A percentile compares a stretch with the other conserved stretches of the same genome.
These are phyloP conservation scores for Cephalophus harveyi DNA, from an alignment of 2,113 vertebrate species.

Conservation along the genomic window DNA sequence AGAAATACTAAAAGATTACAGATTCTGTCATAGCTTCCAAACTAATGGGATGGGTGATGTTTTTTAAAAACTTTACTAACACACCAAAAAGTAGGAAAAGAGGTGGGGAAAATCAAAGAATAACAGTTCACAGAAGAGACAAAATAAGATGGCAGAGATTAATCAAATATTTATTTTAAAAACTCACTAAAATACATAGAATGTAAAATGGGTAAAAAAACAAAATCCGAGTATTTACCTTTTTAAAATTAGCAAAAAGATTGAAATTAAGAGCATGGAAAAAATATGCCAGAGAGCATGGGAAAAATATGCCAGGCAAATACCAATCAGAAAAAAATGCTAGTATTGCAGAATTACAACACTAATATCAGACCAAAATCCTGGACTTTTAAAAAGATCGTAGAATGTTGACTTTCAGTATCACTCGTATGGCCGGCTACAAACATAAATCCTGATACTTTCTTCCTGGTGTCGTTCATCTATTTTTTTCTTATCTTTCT, in stretches of 20 bases:
- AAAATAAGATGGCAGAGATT: not conserved
- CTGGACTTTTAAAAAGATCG: not conserved
- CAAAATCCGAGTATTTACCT: not conserved
- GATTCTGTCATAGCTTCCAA: not conserved
- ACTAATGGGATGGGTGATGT: not conserved
- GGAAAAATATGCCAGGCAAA: not conserved
- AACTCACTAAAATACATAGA: not conserved
- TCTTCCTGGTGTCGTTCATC: not conserved
- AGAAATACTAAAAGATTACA: not conserved
- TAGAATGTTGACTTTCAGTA: not conserved
- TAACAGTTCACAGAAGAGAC: not conserved
- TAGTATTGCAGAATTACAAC: not conserved
- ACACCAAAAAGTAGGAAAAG: not conserved
- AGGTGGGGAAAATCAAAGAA: not conserved
- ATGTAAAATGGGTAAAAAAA: not conserved
- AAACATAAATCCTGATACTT: not conserved
- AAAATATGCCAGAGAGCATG: not conserved
- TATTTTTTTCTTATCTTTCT: not conserved
- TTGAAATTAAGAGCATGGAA: slow-evolving; percentile 12
- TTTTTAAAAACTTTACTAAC: not conserved
- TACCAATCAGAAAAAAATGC: not conserved
- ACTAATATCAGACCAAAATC: not conserved
- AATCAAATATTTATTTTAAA: not conserved
- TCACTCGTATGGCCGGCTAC: not conserved
- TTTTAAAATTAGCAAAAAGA: not conserved